Evolutionary conservation across 1,140 invertebrate genomes (phyloP).

Genomic region (Drosophila subobscura): DNA sequence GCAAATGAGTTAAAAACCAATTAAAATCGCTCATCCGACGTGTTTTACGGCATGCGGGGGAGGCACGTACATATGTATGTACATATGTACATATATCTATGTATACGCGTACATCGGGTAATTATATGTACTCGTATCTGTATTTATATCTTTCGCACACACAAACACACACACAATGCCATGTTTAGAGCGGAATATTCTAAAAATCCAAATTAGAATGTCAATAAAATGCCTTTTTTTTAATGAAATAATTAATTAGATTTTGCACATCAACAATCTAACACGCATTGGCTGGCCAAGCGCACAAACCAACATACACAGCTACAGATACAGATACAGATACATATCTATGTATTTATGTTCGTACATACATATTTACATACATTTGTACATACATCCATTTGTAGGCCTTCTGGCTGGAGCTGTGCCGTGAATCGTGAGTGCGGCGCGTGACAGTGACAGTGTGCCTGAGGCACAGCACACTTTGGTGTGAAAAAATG

Average conservation of each 20-base stretch:
- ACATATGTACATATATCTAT: not conserved
- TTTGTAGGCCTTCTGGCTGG: too few species aligned
- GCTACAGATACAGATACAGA: not conserved
- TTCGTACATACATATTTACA: too few species aligned
- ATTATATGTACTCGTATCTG: constrained; percentile 5
- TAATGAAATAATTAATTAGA: constrained; percentile 82
- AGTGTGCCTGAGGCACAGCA: too few species aligned
- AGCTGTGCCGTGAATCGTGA: too few species aligned
- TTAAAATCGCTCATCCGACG: constrained; percentile 77
- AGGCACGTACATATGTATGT: not conserved
- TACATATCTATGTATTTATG: too few species aligned
- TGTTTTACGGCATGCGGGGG: constrained; percentile 38
- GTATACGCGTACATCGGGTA: constrained; percentile 1
- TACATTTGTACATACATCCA: too few species aligned
- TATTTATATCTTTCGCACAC: not conserved
- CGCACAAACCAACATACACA: constrained; percentile 17
- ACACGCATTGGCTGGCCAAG: constrained; percentile 51
- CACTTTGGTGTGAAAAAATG: too few species aligned
- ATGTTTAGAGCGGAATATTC: constrained; percentile 40
- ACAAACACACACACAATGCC: constrained; percentile 8
- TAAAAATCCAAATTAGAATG: constrained; percentile 81
- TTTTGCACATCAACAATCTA: constrained; percentile 77
- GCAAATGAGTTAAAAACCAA: constrained; percentile 82
- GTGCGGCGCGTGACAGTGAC: too few species aligned
- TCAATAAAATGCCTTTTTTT: constrained; percentile 71